Conservation (phyloP, 1,140 invertebrate species). For the Hypsibius dujardini region DNA sequence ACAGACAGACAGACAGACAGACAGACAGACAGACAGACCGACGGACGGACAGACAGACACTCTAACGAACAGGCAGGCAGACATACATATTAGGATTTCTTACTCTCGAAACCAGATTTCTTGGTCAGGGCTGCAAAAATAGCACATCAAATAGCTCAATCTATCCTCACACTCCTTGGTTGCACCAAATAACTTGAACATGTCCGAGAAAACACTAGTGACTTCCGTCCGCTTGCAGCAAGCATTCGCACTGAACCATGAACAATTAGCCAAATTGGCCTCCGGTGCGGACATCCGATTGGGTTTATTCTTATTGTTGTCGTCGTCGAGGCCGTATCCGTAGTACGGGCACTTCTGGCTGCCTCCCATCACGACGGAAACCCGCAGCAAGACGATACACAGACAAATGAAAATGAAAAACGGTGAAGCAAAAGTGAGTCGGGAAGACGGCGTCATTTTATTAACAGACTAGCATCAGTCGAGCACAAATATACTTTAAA, state of each 20-base stretch:
- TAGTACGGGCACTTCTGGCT: not conserved
- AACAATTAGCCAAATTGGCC: conserved; percentile 32
- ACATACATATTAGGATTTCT: conserved; percentile 14
- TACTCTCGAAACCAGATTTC: conserved; percentile 31
- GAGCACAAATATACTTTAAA: too few species aligned
- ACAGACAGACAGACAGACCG: not conserved
- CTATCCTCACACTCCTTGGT: conserved; percentile 29
- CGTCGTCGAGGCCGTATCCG: not conserved
- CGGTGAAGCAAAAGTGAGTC: too few species aligned
- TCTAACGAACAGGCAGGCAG: not conserved
- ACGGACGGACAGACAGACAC: too few species aligned
- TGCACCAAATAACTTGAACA: conserved; percentile 31
- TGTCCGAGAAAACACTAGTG: conserved; percentile 33
- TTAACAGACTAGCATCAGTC: too few species aligned
- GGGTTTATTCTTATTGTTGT: too few species aligned
- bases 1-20: too few species aligned
- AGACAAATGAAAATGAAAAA: too few species aligned
- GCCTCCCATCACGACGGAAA: not conserved
- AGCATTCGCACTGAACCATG: conserved; percentile 32
- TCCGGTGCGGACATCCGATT: conserved; percentile 26
- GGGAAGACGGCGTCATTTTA: too few species aligned
- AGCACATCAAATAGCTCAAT: conserved; percentile 36
- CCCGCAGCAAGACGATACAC: too few species aligned
- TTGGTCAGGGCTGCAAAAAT: conserved; percentile 35
- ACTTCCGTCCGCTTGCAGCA: conserved; percentile 36